Base-by-base conservation (phyloP, 2,888 invertebrate genomes). In the Augiades crinisus region DNA sequence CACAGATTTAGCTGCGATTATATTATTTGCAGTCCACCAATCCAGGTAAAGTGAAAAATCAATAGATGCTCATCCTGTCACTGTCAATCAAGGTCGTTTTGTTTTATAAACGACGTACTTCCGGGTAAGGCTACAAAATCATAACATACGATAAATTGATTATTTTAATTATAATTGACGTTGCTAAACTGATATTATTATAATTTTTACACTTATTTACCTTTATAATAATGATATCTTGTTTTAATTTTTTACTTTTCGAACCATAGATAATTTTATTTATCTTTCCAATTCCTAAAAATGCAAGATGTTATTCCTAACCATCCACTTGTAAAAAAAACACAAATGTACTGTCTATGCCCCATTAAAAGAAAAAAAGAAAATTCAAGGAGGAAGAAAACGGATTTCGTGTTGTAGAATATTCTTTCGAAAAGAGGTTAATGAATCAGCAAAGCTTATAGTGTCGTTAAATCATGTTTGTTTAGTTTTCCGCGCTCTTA, bases 401-500 rank as follows among this genome's bases (percentile, higher is more conserved):
- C 80, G 78, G 70, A 68, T 76, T 66, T 78, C 68, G 72, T 76
- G 76, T 77, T 77, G 75, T 79, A 78, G 72, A 81, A 74, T 78
- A 78, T 81, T 83, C 75, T 50, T 19, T 30, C 69, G 68, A 73
- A 68, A 65, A 62, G 66, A 80, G 81, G 80, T 81, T 85, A 81
- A 71, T 77, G 81, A 81, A 81, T 81, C 80, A 81, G 70, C 76
- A 74, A 75, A 74, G 72, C 64, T 55, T 69, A 67, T 62, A 76
- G 84, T 81, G 80, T 62, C 68, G 72, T 67, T 77, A 73, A 80
- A 86, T 74, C 76, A 88, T 88, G 88, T 83, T 73, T 69, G 72
- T 77, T 80, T 87, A 85, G 81, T 82, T 79, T 66, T 59, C 65
- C 62, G 58, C 57, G 55, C 58, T 57, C 64, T 76, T 73, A 71